phyloP scores from a whole-genome alignment of 2,797 vertebrate species.

The Acridotheres tristis region DNA sequence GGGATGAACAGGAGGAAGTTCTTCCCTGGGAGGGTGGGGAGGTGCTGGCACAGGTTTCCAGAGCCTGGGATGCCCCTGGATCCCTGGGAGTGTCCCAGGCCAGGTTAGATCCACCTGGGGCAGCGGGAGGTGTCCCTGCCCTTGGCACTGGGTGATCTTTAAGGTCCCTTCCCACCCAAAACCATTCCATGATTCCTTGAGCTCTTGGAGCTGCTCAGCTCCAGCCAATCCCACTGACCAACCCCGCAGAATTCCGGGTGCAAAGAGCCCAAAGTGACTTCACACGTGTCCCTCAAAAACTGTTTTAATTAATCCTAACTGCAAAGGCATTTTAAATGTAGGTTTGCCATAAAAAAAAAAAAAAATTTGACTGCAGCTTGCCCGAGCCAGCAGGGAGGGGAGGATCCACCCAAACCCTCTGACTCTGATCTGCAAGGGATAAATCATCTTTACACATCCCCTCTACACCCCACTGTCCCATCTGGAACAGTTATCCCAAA shows the following conservation, averaged over 20 bases:
- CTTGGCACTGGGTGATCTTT: neutral
- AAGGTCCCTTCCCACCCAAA: neutral
- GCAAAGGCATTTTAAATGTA: neutral
- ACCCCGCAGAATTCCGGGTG: neutral
- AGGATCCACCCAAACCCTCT: neutral
- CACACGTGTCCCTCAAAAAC: neutral
- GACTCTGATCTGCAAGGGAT: conserved; percentile 8
- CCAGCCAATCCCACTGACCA: neutral
- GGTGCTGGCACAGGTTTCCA: neutral
- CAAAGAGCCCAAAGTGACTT: neutral
- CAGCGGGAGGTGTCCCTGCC: neutral
- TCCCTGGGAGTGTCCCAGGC: neutral
- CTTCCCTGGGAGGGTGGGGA: fast-evolving
- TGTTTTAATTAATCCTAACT: neutral
- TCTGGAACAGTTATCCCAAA: neutral
- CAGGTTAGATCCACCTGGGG: neutral
- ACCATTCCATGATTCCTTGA: neutral
- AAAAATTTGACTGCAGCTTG: neutral
- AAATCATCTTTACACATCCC: conserved; percentile 20
- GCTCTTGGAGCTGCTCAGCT: neutral
- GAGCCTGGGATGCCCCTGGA: neutral
- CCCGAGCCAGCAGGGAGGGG: neutral
- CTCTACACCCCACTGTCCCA: neutral
- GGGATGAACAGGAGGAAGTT: neutral
- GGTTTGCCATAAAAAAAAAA: neutral